Base-by-base conservation (phyloP, 2,797 vertebrate genomes). In the Hydrolagus colliei region DNA sequence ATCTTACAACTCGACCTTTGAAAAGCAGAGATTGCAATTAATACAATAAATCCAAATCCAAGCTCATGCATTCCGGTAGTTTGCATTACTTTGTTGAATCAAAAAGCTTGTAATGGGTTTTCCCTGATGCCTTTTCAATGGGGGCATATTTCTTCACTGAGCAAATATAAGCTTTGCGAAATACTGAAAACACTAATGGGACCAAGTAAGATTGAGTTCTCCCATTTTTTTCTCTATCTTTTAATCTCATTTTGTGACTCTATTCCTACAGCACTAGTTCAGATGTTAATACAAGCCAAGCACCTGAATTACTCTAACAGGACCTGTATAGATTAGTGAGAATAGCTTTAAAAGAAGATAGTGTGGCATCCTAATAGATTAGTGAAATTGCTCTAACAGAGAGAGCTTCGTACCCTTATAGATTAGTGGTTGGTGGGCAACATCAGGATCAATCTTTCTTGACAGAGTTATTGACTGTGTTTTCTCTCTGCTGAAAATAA, bases 391-490 rank as follows among this genome's bases (percentile, higher is more conserved):
- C 10, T 10, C 5, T 52, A 77, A 20, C 61, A 52, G 41, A 61
- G 52, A 9, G 9, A 59, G 41, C 61, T 61, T 61, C 18, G 16
- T 61, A n/a, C n/a, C 52, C 74, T 20, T 10, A n/a, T n/a, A 52
- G 18, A n/a, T 41, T 59, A 61, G 75, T 10, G 52, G 41, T 61
- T 41, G 75, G 75, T n/a, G 75, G 75, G 41, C 18, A n/a, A 1
- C 41, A 61, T 61, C 41, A 77, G 35, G 2, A 20, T 61, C 75
- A 77, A 61, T 77, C 75, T 77, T 77, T 61, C 52, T 61, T n/a
- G 75, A 77, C 41, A 77, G 41, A 59, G 41, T 61, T 77, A 61
- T 77, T 52, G 52, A 77, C 75, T 61, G 52, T 35, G 75, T 59
- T 41, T 59, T 59, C n/a, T 59, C 16, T 20, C 16, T 20, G 18